Evolutionary conservation across 2,797 vertebrate genomes (phyloP).

Genomic region (Hipposideros larvatus): DNA sequence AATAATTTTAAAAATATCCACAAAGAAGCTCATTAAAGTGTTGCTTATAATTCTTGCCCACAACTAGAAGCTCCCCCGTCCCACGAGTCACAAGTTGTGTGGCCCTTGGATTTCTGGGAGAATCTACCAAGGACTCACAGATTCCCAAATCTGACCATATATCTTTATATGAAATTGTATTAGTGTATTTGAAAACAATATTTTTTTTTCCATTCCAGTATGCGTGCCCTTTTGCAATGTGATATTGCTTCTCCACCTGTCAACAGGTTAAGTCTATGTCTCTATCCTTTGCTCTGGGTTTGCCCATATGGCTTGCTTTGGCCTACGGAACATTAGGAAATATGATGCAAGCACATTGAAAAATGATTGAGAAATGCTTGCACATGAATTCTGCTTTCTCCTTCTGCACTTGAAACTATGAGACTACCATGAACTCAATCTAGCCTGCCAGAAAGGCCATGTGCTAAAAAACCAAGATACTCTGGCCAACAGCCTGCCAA

Average conservation of each 20-base stretch:
- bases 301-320: not conserved
- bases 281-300: not conserved
- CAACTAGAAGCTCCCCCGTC: not conserved
- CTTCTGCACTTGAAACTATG: not conserved
- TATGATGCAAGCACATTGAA: not conserved
- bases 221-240: not conserved
- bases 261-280: not conserved
- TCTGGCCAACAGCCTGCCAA: not conserved
- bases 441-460: not conserved
- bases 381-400: not conserved
- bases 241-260: not conserved
- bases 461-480: not conserved
- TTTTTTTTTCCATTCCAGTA: not conserved
- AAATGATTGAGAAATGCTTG: conserved; percentile 20
- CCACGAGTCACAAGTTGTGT: not conserved
- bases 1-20: conserved; percentile 26
- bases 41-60: conserved; percentile 27
- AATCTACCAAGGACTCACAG: not conserved
- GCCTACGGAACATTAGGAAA: not conserved
- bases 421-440: not conserved
- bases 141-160: not conserved
- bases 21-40: conserved; percentile 27
- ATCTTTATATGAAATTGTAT: not conserved
- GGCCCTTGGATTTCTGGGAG: not conserved
- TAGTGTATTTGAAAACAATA: not conserved